Percentiles rank a stretch among this genome's conserved stretches.
Conservation (phyloP, 2,113 vertebrate species). For the Rhinolophus sinicus region DNA sequence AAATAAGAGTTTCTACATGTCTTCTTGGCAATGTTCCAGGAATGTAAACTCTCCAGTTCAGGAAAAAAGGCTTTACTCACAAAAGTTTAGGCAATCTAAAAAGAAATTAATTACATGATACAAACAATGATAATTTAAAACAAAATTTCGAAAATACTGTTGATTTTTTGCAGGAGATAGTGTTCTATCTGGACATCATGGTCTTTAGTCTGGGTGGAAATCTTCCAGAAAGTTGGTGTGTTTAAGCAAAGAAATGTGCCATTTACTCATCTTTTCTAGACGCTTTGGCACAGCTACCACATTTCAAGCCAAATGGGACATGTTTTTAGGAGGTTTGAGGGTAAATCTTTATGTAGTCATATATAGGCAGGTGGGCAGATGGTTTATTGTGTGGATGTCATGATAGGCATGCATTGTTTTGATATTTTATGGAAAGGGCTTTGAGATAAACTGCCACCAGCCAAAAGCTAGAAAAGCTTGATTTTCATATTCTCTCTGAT, state of each 20-base stretch:
- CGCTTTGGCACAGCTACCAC: neutral
- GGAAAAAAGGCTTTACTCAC: neutral
- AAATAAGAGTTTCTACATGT: neutral
- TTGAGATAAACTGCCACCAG: constrained; percentile 1
- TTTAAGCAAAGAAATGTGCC: neutral
- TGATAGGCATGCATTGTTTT: neutral
- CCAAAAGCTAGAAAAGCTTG: constrained; percentile 31
- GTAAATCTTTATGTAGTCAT: neutral
- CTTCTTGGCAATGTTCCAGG: neutral
- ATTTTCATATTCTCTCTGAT: neutral
- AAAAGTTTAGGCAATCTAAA: neutral
- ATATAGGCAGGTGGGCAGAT: neutral
- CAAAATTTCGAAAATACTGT: neutral
- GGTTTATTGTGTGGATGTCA: constrained; percentile 1
- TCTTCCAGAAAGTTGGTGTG: neutral
- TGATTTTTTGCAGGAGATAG: neutral
- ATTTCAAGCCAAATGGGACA: neutral
- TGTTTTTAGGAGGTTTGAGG: neutral
- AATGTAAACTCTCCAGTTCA: neutral
- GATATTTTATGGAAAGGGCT: neutral
- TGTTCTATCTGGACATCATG: neutral
- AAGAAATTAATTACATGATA: neutral
- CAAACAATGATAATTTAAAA: neutral
- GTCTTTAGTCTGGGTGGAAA: neutral
- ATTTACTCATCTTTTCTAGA: neutral